phyloP scores from a whole-genome alignment of 2,797 vertebrate genomes.

The Vultur gryphus region DNA sequence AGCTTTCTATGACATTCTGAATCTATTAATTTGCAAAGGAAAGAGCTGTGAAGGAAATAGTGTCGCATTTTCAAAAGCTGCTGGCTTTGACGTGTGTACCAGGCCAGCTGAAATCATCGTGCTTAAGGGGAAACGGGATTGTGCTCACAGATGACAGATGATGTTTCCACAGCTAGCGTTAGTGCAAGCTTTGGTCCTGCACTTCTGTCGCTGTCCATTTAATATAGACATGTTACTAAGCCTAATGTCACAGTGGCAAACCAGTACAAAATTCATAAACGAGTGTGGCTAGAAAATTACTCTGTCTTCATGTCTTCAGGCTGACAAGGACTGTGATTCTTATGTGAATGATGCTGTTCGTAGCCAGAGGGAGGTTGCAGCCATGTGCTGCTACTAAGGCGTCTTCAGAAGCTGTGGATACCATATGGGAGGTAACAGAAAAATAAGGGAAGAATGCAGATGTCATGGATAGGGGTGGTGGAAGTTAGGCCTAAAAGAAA shows the following conservation, averaged over 20 bases:
- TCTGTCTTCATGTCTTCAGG: neutral
- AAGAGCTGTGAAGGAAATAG: neutral
- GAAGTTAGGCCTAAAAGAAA: neutral
- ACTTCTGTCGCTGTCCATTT: neutral
- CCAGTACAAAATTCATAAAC: neutral
- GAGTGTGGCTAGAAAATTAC: neutral
- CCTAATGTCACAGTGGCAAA: neutral
- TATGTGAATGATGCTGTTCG: neutral
- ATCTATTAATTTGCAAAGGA: neutral
- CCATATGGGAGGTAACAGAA: neutral
- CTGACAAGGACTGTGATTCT: neutral
- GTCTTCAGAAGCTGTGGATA: neutral
- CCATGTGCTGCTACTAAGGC: neutral
- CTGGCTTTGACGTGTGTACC: neutral
- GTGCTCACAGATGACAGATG: neutral
- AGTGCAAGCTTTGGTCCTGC: neutral
- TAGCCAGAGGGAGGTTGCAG: neutral
- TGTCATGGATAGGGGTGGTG: neutral
- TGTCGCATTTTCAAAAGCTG: neutral
- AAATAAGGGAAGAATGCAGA: neutral
- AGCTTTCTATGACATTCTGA: neutral
- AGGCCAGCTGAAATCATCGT: neutral
- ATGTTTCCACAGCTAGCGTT: neutral
- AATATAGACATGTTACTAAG: neutral
- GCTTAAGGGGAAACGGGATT: neutral